Evolutionary conservation across 2,888 invertebrate species (phyloP).

Genomic region (Drosophila mulleri): DNA sequence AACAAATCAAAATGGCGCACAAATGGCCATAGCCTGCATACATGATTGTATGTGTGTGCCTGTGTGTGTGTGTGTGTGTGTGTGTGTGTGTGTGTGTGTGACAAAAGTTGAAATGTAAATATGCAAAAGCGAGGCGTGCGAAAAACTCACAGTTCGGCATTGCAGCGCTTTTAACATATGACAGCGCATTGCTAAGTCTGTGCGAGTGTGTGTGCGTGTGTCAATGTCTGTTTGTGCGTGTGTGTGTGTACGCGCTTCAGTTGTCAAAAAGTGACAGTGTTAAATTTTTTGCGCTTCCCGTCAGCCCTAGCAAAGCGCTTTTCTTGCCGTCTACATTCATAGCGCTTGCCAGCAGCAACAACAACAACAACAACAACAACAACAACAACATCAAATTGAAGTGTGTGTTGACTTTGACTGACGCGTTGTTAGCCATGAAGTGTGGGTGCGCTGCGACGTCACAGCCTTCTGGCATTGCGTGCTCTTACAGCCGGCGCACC

Average conservation of each 20-base stretch:
- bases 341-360: slow-evolving; percentile 13
- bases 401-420: slow-evolving; percentile 76
- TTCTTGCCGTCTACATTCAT: slow-evolving; percentile 22
- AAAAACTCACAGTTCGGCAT: slow-evolving; percentile 40
- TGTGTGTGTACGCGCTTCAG: slow-evolving; percentile 39
- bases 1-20: slow-evolving; percentile 70
- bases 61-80: not conserved
- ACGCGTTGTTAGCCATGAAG: slow-evolving; percentile 76
- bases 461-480: slow-evolving; percentile 57
- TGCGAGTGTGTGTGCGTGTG: not conserved
- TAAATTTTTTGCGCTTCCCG: slow-evolving; percentile 58
- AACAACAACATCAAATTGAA: slow-evolving; percentile 49
- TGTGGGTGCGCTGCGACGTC: slow-evolving; percentile 55
- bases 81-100: slow-evolving; percentile 24
- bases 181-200: slow-evolving; percentile 45
- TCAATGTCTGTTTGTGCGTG: not conserved
- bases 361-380: slow-evolving; percentile 22
- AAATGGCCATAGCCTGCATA: slow-evolving; percentile 11
- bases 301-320: slow-evolving; percentile 12
- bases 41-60: not conserved
- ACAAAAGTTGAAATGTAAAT: slow-evolving; percentile 77
- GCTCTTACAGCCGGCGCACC: slow-evolving; percentile 40
- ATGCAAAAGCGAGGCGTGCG: slow-evolving; percentile 53
- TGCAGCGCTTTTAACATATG: slow-evolving; percentile 57
- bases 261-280: slow-evolving; percentile 74